Evolutionary conservation across 1,140 invertebrate species (phyloP).

Genomic region (Phthorimaea operculella): DNA sequence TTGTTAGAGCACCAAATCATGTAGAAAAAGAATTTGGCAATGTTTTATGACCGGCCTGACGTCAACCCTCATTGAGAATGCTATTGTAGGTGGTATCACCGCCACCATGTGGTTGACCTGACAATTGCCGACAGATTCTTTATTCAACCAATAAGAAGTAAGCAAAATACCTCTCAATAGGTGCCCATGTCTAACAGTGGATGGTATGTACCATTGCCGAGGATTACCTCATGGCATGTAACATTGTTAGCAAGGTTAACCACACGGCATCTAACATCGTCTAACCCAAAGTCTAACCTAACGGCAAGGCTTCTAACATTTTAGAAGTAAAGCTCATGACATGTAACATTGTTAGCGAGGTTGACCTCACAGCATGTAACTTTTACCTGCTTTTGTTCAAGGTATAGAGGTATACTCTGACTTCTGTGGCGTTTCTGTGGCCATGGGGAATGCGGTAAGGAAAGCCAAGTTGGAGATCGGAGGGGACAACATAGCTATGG

Average conservation of each 20-base stretch:
- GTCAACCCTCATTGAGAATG: too few species aligned
- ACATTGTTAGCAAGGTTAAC: background rate
- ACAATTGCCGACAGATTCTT: background rate
- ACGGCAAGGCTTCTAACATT: background rate
- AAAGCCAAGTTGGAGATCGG: slow-evolving; percentile 57
- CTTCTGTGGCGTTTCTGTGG: slow-evolving; percentile 49
- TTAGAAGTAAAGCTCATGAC: background rate
- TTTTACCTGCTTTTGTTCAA: slow-evolving; percentile 17
- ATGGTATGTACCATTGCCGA: background rate
- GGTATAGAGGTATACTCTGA: slow-evolving; percentile 61
- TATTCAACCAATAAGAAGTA: too few species aligned
- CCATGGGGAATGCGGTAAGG: slow-evolving; percentile 44
- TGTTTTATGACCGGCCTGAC: too few species aligned
- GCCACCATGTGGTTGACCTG: too few species aligned
- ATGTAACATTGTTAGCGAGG: background rate
- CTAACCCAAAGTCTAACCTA: background rate
- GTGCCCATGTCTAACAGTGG: too few species aligned
- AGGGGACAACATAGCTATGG: slow-evolving; percentile 51
- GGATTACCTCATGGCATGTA: background rate
- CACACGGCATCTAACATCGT: background rate
- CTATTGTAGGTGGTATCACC: too few species aligned
- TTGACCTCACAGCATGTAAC: background rate
- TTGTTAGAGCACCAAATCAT: too few species aligned
- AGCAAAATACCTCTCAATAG: too few species aligned
- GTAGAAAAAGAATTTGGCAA: too few species aligned